Evolutionary conservation across 2,888 invertebrate genomes (phyloP).

Genomic region (Thymelicus lineola): DNA sequence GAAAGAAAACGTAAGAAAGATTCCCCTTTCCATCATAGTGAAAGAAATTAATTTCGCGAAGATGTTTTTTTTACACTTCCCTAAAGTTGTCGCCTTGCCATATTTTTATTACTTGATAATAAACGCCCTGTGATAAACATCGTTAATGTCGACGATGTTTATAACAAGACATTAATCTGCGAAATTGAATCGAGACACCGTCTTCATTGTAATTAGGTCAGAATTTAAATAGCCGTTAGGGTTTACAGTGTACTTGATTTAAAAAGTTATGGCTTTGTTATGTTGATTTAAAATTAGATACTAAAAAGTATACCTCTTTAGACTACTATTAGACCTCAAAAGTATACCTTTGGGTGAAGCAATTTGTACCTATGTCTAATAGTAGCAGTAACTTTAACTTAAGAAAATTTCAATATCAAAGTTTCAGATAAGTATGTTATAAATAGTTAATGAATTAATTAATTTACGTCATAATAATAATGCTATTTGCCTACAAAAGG

Average conservation of each 20-base stretch:
- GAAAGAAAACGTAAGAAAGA: conserved; percentile 41
- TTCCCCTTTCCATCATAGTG: conserved; percentile 29
- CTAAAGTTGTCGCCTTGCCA: conserved; percentile 45
- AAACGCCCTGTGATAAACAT: conserved; percentile 50
- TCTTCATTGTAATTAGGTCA: conserved; percentile 37
- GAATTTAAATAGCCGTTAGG: conserved; percentile 17
- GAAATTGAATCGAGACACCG: conserved; percentile 38
- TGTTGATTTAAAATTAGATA: background rate
- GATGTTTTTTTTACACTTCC: conserved; percentile 51
- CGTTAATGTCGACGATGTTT: conserved; percentile 47
- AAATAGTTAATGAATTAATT: no score
- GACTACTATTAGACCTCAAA: no score
- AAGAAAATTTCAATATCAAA: no score
- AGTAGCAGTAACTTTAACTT: no score
- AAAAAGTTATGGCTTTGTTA: background rate
- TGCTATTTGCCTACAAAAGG: no score
- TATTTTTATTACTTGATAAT: conserved; percentile 53
- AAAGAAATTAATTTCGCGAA: conserved; percentile 51
- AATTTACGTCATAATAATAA: no score
- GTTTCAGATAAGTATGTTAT: no score
- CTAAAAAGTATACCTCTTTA: no score
- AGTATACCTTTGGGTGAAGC: no score
- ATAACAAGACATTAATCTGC: conserved; percentile 46
- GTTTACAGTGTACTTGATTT: conserved; percentile 14
- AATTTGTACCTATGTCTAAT: no score